phyloP scores from a whole-genome alignment of 2,113 vertebrate species.

The Chloebia gouldiae region DNA sequence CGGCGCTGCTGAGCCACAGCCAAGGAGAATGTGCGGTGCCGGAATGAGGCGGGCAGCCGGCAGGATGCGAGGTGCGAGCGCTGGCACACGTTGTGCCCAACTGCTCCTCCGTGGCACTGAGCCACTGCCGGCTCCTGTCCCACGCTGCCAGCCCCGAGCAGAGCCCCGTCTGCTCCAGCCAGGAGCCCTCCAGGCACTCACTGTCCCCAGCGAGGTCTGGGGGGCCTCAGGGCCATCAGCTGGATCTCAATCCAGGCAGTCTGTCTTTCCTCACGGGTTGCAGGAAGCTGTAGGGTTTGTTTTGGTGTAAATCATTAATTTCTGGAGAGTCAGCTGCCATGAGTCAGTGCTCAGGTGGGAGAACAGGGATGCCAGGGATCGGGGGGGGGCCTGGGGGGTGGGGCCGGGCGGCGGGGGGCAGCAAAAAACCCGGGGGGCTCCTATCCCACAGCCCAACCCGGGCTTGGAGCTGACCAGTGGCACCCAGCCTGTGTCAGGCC shows the following conservation, averaged over 20 bases:
- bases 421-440: no score
- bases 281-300: background rate
- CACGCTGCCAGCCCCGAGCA: fast-evolving
- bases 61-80: background rate
- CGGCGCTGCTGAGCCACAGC: background rate
- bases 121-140: background rate
- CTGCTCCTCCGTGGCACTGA: background rate
- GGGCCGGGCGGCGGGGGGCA: no score
- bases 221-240: background rate
- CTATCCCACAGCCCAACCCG: fast-evolving
- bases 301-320: background rate
- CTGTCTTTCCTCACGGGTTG: background rate
- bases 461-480: fast-evolving
- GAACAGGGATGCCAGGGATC: fast-evolving
- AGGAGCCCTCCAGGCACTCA: background rate
- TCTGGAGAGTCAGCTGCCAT: fast-evolving
- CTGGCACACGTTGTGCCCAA: background rate
- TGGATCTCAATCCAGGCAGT: background rate
- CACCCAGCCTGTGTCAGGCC: background rate
- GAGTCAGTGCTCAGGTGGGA: background rate
- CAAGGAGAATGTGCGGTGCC: background rate
- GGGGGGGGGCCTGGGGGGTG: no score
- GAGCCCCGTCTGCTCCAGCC: fast-evolving
- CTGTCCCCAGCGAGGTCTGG: background rate
- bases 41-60: background rate